Evolutionary conservation across 2,113 vertebrate genomes (phyloP).

Genomic region (Nothoprocta pentlandii): DNA sequence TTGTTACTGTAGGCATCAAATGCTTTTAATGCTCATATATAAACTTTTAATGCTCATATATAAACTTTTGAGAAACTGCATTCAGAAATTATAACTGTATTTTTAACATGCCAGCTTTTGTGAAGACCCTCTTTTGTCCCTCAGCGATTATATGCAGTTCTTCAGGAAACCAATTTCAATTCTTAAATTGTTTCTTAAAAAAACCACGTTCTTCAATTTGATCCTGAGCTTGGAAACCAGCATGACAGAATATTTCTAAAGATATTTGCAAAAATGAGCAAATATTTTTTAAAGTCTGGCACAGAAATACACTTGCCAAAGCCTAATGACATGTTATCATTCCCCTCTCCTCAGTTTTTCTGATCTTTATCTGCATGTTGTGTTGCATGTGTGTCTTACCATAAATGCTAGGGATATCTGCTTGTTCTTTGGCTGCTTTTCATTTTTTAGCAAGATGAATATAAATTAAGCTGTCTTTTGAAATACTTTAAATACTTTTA

Average conservation of each 20-base stretch:
- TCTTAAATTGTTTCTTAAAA: not conserved
- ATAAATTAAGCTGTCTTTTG: not conserved
- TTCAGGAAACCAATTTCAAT: conserved; percentile 14
- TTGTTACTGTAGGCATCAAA: not conserved
- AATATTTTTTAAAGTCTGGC: conserved; percentile 17
- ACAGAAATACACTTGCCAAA: conserved; percentile 40
- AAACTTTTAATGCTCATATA: not conserved
- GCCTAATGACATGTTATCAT: conserved; percentile 37
- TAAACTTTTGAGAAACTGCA: not conserved
- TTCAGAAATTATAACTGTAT: not conserved
- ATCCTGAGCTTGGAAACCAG: conserved; percentile 16
- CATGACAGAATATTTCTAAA: not conserved
- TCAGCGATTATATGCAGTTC: not conserved
- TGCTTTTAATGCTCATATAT: not conserved
- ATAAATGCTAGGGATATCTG: conserved; percentile 29
- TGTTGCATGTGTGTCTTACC: conserved; percentile 53
- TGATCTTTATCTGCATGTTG: conserved; percentile 57
- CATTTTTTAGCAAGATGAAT: conserved; percentile 40
- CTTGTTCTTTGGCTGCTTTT: conserved; percentile 38
- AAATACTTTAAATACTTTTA: not conserved
- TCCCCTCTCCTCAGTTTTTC: conserved; percentile 39
- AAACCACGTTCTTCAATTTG: not conserved
- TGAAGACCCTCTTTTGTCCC: not conserved
- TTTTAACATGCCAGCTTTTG: not conserved
- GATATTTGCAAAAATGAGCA: conserved; percentile 18